Percentiles rank a stretch among this genome's conserved stretches.
phyloP scores from a whole-genome alignment of 2,797 vertebrate genomes.

The Sebastes diploproa region DNA sequence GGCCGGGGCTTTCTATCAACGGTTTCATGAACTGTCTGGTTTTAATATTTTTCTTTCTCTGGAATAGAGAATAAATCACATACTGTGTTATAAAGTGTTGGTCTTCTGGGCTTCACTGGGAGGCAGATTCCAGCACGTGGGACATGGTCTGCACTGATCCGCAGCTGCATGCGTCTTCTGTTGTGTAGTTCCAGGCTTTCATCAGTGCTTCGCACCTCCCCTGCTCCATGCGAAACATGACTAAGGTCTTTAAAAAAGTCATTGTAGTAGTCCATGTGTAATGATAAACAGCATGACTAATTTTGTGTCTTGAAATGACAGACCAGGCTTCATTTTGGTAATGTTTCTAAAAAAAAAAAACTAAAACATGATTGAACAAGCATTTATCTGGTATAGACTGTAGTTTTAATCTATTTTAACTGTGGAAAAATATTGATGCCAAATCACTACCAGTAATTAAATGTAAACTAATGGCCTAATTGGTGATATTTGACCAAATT shows the following conservation, averaged over 20 bases:
- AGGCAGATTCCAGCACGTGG: not conserved
- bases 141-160: not conserved
- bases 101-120: not conserved
- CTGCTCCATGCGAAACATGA: not conserved
- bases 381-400: not conserved
- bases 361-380: not conserved
- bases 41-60: slow-evolving; percentile 26
- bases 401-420: not conserved
- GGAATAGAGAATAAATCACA: not conserved
- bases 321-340: not conserved
- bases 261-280: not conserved
- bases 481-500: not conserved
- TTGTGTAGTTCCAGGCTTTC: not conserved
- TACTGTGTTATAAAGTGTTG: not conserved
- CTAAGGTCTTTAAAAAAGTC: slow-evolving; percentile 7
- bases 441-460: not conserved
- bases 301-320: slow-evolving; percentile 21
- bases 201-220: not conserved
- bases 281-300: not conserved
- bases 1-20: slow-evolving; percentile 28
- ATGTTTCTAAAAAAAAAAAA: not conserved
- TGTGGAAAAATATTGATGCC: not conserved
- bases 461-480: not conserved
- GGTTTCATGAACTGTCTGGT: slow-evolving; percentile 24
- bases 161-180: not conserved